These are phyloP conservation scores for Aspiorhynchus laticeps DNA, from an alignment of 2,113 vertebrate genomes.

Conservation along the genomic window DNA sequence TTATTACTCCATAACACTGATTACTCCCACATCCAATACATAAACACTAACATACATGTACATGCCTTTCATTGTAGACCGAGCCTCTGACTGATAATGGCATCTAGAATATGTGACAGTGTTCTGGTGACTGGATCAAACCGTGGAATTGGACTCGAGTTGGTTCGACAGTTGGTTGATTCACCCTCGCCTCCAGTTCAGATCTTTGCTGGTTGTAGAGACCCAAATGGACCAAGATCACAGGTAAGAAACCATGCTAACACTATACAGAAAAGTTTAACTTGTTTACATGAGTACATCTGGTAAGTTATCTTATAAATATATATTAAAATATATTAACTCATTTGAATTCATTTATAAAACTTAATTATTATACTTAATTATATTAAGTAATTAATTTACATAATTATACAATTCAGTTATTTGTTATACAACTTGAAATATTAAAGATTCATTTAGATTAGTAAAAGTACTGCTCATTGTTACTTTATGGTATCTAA, in stretches of 20 bases:
- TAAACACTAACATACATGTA: background rate
- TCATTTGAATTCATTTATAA: background rate
- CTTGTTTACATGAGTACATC: background rate
- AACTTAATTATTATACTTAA: background rate
- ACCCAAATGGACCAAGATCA: conserved; percentile 61
- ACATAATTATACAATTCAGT: background rate
- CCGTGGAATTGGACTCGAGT: conserved; percentile 68
- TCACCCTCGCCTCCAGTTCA: conserved; percentile 37
- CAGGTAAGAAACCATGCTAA: conserved; percentile 57
- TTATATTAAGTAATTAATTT: background rate
- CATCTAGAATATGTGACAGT: conserved; percentile 7
- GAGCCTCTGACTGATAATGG: conserved; percentile 32
- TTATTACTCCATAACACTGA: background rate
- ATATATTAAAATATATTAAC: too few relatives aligned
- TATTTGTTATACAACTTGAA: background rate
- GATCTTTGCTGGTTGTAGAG: conserved; percentile 70
- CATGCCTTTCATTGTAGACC: background rate
- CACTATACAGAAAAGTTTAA: background rate
- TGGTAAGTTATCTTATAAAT: background rate
- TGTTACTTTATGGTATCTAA: too few relatives aligned
- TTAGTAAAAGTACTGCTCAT: background rate
- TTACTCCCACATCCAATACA: conserved; percentile 18
- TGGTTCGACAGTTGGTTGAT: conserved; percentile 63
- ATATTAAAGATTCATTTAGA: background rate
- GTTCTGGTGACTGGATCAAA: conserved; percentile 70